These are phyloP conservation scores for Polylopha cassiicola DNA, from an alignment of 2,888 invertebrate species.

Conservation along the genomic window DNA sequence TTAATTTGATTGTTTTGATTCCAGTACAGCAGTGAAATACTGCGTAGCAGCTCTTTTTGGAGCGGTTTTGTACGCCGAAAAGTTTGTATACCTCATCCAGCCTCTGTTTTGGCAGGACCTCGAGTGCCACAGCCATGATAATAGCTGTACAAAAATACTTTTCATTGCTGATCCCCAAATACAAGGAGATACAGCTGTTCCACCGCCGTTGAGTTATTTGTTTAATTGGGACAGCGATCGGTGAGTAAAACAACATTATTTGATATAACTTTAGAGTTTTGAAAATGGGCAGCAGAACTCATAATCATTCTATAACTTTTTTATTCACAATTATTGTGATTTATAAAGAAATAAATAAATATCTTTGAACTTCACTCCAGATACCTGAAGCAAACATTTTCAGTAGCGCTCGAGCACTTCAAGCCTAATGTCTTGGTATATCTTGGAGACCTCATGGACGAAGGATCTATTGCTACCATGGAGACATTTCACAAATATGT, in stretches of 20 bases:
- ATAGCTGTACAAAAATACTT: conserved; percentile 79
- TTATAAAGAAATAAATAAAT: not conserved
- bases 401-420: conserved; percentile 81
- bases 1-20: conserved; percentile 25
- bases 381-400: conserved; percentile 88
- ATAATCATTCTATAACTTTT: too few relatives aligned
- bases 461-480: conserved; percentile 87
- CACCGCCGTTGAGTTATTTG: conserved; percentile 80
- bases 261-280: not conserved
- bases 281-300: too few relatives aligned
- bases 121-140: conserved; percentile 58
- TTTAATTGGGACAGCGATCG: conserved; percentile 93
- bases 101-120: conserved; percentile 60
- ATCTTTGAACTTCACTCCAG: conserved; percentile 64
- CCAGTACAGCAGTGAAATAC: conserved; percentile 54
- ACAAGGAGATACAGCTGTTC: conserved; percentile 87
- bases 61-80: conserved; percentile 74
- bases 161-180: conserved; percentile 95
- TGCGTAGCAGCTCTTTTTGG: conserved; percentile 42
- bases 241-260: conserved; percentile 60
- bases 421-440: conserved; percentile 92
- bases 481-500: conserved; percentile 86
- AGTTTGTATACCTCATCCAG: conserved; percentile 66
- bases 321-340: too few relatives aligned
- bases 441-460: conserved; percentile 96